A percentile compares a stretch with the other conserved stretches of the same genome.
phyloP scores from a whole-genome alignment of 2,797 vertebrate genomes.

The Macrochelys suwanniensis region DNA sequence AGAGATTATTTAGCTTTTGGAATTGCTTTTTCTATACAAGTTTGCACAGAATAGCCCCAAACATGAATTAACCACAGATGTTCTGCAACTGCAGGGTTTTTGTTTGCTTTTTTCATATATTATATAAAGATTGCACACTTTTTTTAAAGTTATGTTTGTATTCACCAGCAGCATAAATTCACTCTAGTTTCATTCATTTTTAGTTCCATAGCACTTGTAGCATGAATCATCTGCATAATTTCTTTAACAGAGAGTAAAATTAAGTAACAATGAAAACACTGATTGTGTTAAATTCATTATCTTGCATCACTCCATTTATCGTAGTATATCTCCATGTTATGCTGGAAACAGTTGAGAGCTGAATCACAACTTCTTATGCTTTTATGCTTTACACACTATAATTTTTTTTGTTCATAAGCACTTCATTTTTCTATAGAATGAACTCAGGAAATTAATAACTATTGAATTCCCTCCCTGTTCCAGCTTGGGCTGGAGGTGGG shows the following conservation, averaged over 20 bases:
- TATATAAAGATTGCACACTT: not conserved
- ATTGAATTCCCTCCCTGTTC: not conserved
- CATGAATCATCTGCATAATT: not conserved
- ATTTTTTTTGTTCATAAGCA: not conserved
- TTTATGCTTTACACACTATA: not conserved
- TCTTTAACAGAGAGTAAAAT: slow-evolving; percentile 18
- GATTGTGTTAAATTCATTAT: not conserved
- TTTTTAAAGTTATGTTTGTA: slow-evolving; percentile 23
- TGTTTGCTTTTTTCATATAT: not conserved
- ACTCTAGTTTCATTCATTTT: slow-evolving; percentile 29
- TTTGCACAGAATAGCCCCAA: not conserved
- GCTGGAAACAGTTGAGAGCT: not conserved
- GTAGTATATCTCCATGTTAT: not conserved
- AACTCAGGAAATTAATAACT: not conserved
- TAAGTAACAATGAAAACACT: slow-evolving; percentile 23
- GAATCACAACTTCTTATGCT: not conserved
- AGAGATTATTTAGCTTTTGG: not conserved
- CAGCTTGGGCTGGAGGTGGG: not conserved
- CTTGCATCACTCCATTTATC: not conserved
- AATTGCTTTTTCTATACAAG: not conserved
- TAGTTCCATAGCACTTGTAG: slow-evolving; percentile 19
- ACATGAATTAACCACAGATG: not conserved
- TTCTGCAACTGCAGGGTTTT: not conserved
- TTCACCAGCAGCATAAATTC: slow-evolving; percentile 8
- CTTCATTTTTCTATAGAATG: not conserved